Percentiles rank a stretch among this genome's conserved stretches.
Evolutionary conservation across 2,797 vertebrate species (phyloP).

Genomic region (Danio choprae): DNA sequence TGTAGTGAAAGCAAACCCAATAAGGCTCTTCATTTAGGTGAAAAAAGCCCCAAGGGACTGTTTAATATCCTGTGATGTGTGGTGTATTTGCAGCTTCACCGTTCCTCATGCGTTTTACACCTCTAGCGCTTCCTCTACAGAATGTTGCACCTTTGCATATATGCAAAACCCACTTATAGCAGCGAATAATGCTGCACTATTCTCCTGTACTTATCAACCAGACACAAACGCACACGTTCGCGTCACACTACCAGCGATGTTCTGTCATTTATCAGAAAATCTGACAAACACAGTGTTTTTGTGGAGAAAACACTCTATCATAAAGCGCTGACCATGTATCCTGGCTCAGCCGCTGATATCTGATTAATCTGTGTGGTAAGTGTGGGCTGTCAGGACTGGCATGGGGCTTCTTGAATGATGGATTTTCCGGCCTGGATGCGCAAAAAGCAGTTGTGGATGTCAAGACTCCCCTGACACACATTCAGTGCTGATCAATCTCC

Average conservation of each 20-base stretch:
- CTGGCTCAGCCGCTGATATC: conserved; percentile 20
- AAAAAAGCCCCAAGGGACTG: neutral
- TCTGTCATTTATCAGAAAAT: conserved; percentile 38
- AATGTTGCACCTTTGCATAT: conserved; percentile 5
- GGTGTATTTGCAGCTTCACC: neutral
- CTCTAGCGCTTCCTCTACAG: conserved; percentile 4
- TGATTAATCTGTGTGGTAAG: conserved; percentile 68
- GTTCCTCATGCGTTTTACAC: conserved; percentile 28
- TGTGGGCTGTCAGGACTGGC: conserved; percentile 63
- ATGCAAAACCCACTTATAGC: conserved; percentile 10
- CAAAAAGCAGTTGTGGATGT: conserved; percentile 75
- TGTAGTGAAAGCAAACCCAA: conserved; percentile 13
- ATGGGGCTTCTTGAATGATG: conserved; percentile 62
- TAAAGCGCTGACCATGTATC: conserved; percentile 35
- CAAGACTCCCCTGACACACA: conserved; percentile 73
- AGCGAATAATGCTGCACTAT: conserved; percentile 18
- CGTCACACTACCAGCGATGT: neutral
- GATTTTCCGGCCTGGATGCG: conserved; percentile 67
- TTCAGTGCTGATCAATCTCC: conserved; percentile 78
- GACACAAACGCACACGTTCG: neutral
- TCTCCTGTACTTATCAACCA: conserved; percentile 2
- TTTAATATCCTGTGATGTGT: conserved; percentile 9
- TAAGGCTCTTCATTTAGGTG: conserved; percentile 8
- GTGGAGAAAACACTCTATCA: conserved; percentile 35
- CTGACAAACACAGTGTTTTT: conserved; percentile 43